Evolutionary conservation across 1,140 invertebrate species (phyloP), one percentile per base, ranked within the genome.

Genomic region (Chrysopa pallens): DNA sequence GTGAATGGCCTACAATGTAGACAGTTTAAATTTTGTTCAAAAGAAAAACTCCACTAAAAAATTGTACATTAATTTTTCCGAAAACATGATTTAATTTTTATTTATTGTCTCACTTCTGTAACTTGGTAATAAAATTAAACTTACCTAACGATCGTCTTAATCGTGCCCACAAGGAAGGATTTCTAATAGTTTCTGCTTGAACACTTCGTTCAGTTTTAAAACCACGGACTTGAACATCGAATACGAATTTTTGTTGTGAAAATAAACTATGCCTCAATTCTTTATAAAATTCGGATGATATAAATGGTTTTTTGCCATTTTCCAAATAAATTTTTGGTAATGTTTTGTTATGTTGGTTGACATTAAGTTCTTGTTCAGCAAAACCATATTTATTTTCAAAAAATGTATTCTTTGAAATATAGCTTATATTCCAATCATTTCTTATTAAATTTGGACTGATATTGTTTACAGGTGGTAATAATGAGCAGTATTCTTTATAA

Each of bases 201-300:
- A 79, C 65, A 38, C 67, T 73, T 45, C 81, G 61, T 48, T 82
- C 73, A 6, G 83, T 85, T 60, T 85, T 87, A 53, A 88, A 88
- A 29, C 67, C 67, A 44, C 78, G 65, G 9, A 72, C 61, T 59
- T 72, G 70, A 8, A 72, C 52, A 43, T 64, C 60, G 48, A 64
- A 70, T 14, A 52, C 59, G 47, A 67, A 69, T n/a, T 48, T 53
- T 40, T 58, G 56, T 36, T 52, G 42, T 43, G 44, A 43, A 36
- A 45, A 13, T 27, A 58, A 46, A 13, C 50, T 49, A 11, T 53
- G 29, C 1, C 53, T 29, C 17, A 57, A 39, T 27, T 50, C 51
- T 35, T 50, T 42, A 48, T 55, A 58, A 42, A 59, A 57, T 23
- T 49, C 38, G 7, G 48, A 44, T 9, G 51, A 33, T 17, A 50